Base-by-base conservation (phyloP, 2,888 invertebrate species). In the Lycia hirtaria region DNA sequence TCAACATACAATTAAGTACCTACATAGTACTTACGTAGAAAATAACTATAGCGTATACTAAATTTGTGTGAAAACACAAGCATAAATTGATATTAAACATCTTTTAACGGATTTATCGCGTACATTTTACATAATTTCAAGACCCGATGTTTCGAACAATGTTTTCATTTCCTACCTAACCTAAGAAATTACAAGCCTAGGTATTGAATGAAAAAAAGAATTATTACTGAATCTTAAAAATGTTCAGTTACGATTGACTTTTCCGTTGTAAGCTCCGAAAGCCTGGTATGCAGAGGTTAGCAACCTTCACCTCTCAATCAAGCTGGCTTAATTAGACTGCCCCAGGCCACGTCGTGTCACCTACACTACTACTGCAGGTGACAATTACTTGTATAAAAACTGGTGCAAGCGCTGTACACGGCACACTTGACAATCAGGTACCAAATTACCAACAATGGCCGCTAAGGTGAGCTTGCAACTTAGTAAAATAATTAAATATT, bases 361-460 rank as follows among this genome's bases (percentile, higher is more conserved):
- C 68, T 65, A 66, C 56, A 56, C 50, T 33, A 65, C 54, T 58
- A 59, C 68, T 56, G 68, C 65, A 74, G 65, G 70, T 71, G 68
- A 73, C 60, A 65, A 63, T 56, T 54, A 49, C 65, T 64, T 64
- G 76, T 88, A 89, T 88, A 89, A 78, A 88, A 83, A 78, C 75
- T 80, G 72, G 66, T 62, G 65, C 75, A 63, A 65, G 60, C 67
- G 68, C 68, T 51, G 62, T 47, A 67, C 65, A 65, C 70, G 67
- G 67, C 77, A 85, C 79, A 89, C 82, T 87, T 75, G 63, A 73
- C 60, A 62, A 63, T 67, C 67, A 74, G 80, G 73, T 76, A 68
- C 62, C 75, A 72, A 69, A 81, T 66, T 67, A 80, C 45, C 69
- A 76, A 88, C 82, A 85, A 88, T 88, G 88, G 86, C 81, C 71